Conservation (phyloP, 2,113 vertebrate species). For the Tor tambroides region DNA sequence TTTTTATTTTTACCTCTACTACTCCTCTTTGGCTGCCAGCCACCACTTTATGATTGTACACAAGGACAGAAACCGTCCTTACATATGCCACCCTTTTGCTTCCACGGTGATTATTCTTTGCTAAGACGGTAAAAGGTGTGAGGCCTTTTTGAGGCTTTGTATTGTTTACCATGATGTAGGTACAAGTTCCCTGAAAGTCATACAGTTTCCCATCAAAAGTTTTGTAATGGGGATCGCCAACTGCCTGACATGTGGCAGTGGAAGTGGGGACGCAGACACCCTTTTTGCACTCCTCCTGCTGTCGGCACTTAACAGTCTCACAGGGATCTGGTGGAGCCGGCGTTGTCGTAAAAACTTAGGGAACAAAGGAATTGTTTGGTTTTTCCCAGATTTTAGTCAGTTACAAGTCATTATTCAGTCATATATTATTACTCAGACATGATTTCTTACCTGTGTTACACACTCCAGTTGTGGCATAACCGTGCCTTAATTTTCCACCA, state of each 20-base stretch:
- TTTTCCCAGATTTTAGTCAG: neutral
- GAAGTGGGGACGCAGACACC: conserved; percentile 58
- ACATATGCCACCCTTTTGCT: conserved; percentile 57
- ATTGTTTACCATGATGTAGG: conserved; percentile 67
- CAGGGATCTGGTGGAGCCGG: conserved; percentile 54
- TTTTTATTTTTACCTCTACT: conserved; percentile 58
- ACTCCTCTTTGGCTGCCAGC: conserved; percentile 47
- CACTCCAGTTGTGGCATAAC: conserved; percentile 61
- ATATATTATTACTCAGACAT: neutral
- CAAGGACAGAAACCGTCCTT: conserved; percentile 58
- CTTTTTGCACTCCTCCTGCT: conserved; percentile 57
- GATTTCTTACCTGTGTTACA: conserved; percentile 55
- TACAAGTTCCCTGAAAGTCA: conserved; percentile 74
- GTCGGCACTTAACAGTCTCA: conserved; percentile 51
- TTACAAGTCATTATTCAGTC: neutral
- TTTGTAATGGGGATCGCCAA: conserved; percentile 67
- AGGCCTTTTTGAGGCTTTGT: neutral
- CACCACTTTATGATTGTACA: conserved; percentile 64
- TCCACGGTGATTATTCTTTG: conserved; percentile 71
- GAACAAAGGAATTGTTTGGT: neutral
- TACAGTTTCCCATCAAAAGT: conserved; percentile 70
- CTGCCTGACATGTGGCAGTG: conserved; percentile 58
- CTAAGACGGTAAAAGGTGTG: conserved; percentile 72
- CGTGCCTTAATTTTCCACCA: conserved; percentile 39
- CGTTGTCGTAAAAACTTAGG: conserved; percentile 13